These are phyloP conservation scores for Atrichornis clamosus DNA, from an alignment of 2,113 vertebrate genomes.

Conservation along the genomic window DNA sequence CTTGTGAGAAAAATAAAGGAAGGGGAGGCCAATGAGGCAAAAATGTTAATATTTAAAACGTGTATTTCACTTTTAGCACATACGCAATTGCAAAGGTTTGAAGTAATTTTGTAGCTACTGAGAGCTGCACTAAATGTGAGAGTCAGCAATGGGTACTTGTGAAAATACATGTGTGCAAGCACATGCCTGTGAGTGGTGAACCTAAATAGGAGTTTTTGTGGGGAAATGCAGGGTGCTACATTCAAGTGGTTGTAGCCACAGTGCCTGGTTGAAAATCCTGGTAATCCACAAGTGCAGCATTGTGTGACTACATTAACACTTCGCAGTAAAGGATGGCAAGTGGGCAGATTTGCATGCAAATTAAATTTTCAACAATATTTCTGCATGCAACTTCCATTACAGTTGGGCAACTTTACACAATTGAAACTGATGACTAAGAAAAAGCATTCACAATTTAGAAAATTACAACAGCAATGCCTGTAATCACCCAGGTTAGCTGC, in stretches of 20 bases:
- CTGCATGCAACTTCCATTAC: conserved; percentile 57
- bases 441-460: conserved; percentile 32
- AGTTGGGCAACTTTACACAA: conserved; percentile 53
- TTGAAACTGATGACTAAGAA: conserved; percentile 59
- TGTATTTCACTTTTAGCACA: neutral
- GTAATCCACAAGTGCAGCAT: neutral
- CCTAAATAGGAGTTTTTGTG: neutral
- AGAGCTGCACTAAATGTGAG: neutral
- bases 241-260: neutral
- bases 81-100: neutral
- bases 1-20: neutral
- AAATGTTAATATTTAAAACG: neutral
- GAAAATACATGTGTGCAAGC: neutral
- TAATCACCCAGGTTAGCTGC: conserved; percentile 47
- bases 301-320: conserved; percentile 22
- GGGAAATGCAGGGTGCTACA: neutral
- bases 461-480: conserved; percentile 10
- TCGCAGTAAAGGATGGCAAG: conserved; percentile 21
- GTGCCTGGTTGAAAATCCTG: neutral
- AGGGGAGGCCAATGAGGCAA: neutral
- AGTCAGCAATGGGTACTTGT: neutral
- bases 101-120: neutral
- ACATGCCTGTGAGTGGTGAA: neutral
- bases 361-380: conserved; percentile 60
- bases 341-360: conserved; percentile 58